phyloP scores from a whole-genome alignment of 2,888 invertebrate species.

The Caenorhabditis virilis region DNA sequence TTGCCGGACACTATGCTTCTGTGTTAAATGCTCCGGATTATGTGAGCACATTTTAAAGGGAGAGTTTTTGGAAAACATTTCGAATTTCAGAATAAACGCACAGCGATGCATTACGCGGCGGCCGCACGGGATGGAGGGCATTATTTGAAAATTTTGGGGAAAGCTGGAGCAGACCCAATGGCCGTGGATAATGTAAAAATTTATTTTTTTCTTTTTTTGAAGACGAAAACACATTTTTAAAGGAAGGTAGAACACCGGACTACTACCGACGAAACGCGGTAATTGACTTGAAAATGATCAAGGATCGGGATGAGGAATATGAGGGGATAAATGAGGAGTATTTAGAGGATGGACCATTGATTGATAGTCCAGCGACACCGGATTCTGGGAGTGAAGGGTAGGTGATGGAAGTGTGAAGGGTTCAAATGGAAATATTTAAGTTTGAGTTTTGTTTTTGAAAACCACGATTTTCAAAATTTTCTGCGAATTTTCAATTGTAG shows the following conservation, averaged over 20 bases:
- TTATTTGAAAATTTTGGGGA: conserved; percentile 75
- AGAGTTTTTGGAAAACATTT: not conserved
- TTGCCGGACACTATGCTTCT: conserved; percentile 76
- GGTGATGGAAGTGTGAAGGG: too few relatives aligned
- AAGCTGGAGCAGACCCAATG: conserved; percentile 83
- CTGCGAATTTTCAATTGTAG: too few relatives aligned
- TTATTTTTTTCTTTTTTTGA: not conserved
- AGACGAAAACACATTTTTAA: too few relatives aligned
- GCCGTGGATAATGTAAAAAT: conserved; percentile 83
- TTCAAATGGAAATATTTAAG: not conserved
- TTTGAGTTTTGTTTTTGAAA: too few relatives aligned
- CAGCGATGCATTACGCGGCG: conserved; percentile 86
- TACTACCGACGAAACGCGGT: conserved; percentile 77
- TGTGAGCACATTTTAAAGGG: conserved; percentile 43
- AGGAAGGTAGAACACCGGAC: conserved; percentile 82
- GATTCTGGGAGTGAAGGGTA: conserved; percentile 47
- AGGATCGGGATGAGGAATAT: conserved; percentile 52
- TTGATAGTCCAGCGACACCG: conserved; percentile 45
- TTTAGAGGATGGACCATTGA: conserved; percentile 50
- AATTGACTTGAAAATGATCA: conserved; percentile 75
- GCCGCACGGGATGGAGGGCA: conserved; percentile 77
- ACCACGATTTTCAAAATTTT: too few relatives aligned
- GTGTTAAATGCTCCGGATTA: conserved; percentile 76
- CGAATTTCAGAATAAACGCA: conserved; percentile 77
- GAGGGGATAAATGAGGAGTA: conserved; percentile 49